Conservation (phyloP, 2,888 invertebrate species). For the Copidosoma aretas region DNA sequence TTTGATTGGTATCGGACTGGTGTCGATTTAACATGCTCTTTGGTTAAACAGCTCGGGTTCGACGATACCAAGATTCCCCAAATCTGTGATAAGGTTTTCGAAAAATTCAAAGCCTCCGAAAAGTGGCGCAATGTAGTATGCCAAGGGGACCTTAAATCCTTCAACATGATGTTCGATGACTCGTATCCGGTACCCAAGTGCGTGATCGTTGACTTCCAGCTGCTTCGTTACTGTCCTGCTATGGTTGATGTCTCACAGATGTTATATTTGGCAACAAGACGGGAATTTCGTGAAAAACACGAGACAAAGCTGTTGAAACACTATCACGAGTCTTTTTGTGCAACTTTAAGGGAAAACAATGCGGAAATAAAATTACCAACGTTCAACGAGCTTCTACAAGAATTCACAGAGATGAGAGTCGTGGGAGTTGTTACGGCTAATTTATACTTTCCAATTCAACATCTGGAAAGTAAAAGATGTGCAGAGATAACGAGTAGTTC, state of each 20-base stretch:
- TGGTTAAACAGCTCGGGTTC: not conserved
- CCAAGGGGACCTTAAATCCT: conserved; percentile 20
- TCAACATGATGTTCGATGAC: conserved; percentile 26
- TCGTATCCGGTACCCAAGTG: conserved; percentile 59
- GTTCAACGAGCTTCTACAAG: conserved; percentile 49
- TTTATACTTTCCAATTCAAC: conserved; percentile 50
- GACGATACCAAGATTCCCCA: not conserved
- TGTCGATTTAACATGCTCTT: too few species aligned
- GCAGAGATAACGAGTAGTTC: conserved; percentile 46
- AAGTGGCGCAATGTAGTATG: conserved; percentile 46
- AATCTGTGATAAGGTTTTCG: conserved; percentile 62
- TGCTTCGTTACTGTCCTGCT: conserved; percentile 64
- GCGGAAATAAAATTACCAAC: conserved; percentile 55
- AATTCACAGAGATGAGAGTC: conserved; percentile 53
- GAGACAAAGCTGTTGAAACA: conserved; percentile 38
- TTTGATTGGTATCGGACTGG: not conserved
- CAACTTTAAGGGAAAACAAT: conserved; percentile 32
- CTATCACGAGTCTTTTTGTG: conserved; percentile 37
- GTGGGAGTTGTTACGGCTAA: conserved; percentile 50
- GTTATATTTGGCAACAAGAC: conserved; percentile 38
- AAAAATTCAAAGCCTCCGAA: conserved; percentile 68
- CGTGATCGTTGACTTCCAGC: conserved; percentile 74
- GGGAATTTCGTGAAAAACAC: conserved; percentile 33
- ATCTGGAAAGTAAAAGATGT: conserved; percentile 48
- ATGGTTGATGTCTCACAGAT: conserved; percentile 38